phyloP scores from a whole-genome alignment of 2,888 invertebrate species.

The Lapara coniferarum region DNA sequence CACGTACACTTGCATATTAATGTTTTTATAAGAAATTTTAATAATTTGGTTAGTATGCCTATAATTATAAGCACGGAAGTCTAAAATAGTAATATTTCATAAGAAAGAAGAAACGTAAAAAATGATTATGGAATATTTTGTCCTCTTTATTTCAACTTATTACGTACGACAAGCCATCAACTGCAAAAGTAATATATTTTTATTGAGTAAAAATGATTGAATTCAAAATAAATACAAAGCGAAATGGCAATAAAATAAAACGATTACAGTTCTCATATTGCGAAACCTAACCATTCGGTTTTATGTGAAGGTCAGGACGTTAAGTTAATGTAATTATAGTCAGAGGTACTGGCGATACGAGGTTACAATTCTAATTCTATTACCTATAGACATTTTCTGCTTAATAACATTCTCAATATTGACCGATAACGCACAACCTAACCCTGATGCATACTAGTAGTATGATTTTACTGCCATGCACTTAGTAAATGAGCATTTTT shows the following conservation, averaged over 20 bases:
- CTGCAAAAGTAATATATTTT: not conserved
- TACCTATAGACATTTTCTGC: not conserved
- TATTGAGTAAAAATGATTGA: slow-evolving; percentile 21
- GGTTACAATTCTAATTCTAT: not conserved
- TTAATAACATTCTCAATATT: not conserved
- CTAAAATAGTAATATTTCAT: too few relatives aligned
- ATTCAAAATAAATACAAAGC: slow-evolving; percentile 53
- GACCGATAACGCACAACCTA: too few relatives aligned
- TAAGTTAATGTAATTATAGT: slow-evolving; percentile 61
- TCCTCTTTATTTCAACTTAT: not conserved
- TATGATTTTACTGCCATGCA: too few relatives aligned
- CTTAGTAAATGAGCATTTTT: too few relatives aligned
- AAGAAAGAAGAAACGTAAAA: too few relatives aligned
- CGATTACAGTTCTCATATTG: slow-evolving; percentile 65
- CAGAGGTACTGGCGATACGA: slow-evolving; percentile 34
- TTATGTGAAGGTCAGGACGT: slow-evolving; percentile 64
- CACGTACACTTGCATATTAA: too few relatives aligned
- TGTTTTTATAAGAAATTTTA: too few relatives aligned
- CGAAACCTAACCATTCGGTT: slow-evolving; percentile 63
- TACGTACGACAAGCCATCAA: not conserved
- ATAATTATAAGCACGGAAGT: too few relatives aligned
- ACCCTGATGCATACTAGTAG: too few relatives aligned
- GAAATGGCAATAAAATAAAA: slow-evolving; percentile 72
- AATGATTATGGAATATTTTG: too few relatives aligned
- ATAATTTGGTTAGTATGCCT: too few relatives aligned